These are phyloP conservation scores for Belgica antarctica DNA, from an alignment of 2,888 invertebrate species.

Conservation along the genomic window DNA sequence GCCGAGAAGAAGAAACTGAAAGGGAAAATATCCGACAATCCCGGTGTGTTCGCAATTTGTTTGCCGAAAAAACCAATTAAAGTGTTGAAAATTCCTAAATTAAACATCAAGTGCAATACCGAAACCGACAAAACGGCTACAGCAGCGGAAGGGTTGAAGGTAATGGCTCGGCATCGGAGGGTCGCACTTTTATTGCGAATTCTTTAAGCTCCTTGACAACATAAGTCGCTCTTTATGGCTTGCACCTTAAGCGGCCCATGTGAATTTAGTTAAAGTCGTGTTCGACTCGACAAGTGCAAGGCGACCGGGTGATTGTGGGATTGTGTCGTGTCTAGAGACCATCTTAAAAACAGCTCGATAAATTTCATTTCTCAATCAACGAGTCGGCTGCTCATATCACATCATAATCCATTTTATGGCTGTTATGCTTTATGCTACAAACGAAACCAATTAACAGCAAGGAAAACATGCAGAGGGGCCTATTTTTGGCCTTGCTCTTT, in stretches of 20 bases:
- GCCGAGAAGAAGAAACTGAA: not conserved
- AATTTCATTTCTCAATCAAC: constrained; percentile 10
- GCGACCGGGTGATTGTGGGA: not conserved
- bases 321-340: constrained; percentile 1
- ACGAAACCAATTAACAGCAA: not conserved
- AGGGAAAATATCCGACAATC: not conserved
- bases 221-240: not conserved
- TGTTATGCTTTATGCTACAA: not conserved
- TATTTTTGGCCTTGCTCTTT: constrained; percentile 1
- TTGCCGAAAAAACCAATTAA: constrained; percentile 15
- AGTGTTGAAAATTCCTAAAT: not conserved
- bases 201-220: not conserved
- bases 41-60: constrained; percentile 6
- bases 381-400: no score
- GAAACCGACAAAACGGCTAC: no score
- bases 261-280: not conserved
- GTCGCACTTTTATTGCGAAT: not conserved
- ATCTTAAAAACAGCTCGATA: not conserved
- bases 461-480: not conserved
- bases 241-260: not conserved
- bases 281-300: not conserved
- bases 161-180: not conserved
- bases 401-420: not conserved
- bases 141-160: not conserved
- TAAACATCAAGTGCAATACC: not conserved